Evolutionary conservation across 2,797 vertebrate genomes (phyloP), one percentile per base, ranked within the genome.

Genomic region (Spatula clypeata): DNA sequence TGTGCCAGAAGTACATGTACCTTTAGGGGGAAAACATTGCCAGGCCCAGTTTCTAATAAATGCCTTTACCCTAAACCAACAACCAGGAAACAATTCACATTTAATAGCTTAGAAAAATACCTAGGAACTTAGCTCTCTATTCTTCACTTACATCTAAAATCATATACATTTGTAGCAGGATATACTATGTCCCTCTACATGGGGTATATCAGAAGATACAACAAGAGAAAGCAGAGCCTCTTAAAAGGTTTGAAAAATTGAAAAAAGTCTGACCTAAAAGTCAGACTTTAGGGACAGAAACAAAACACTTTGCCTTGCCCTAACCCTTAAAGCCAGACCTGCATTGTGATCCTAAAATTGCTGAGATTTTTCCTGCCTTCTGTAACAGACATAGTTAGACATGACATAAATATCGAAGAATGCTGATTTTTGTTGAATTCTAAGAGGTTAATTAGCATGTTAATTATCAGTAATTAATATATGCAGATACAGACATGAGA

Each of bases 391-490:
- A 32, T 20, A 65, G 23, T 36, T 8, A n/a, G 49, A n/a, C 42
- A 34, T 58, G 2, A 62, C 49, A 13, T 44, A 51, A 62, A 87
- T 93, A 73, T 82, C 15, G 26, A 76, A 88, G 44, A 61, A 88
- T 79, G 54, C 20, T 91, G 76, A 81, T 60, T 75, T 72, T 31
- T 8, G 3, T 10, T 81, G 77, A 71, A 51, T 72, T 88, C 7
- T 66, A 36, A 55, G 76, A 87, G 16, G 23, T 77, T 86, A 88
- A 93, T 55, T 90, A 67, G 9, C 70, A 57, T 81, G 67, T 93
- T 88, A 88, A 70, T 84, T 73, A 45, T 45, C 31, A 73, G 54
- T 75, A 86, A 95, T 87, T 88, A 84, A 74, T 87, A 81, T 70
- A 73, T 57, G n/a, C 51, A 57, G 54, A 69, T 38, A 49, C 17